phyloP scores from a whole-genome alignment of 2,797 vertebrate species.

The Naso thynnoides region DNA sequence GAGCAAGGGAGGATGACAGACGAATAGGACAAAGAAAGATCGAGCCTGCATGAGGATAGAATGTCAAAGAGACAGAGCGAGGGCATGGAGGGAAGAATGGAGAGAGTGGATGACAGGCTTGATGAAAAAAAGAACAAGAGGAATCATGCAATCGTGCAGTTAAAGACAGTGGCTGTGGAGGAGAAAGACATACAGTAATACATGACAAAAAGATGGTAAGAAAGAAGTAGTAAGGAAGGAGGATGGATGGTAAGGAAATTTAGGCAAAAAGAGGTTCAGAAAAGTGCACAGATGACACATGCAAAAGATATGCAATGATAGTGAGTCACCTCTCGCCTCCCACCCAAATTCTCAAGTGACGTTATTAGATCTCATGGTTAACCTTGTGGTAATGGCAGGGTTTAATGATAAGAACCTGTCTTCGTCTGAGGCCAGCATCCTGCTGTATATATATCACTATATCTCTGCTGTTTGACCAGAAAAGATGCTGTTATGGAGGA shows the following conservation, averaged over 20 bases:
- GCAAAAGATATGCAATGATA: constrained; percentile 1
- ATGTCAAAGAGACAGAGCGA: constrained; percentile 54
- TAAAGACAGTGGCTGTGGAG: constrained; percentile 36
- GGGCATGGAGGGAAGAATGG: constrained; percentile 20
- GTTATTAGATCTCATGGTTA: constrained; percentile 33
- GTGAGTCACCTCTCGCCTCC: constrained; percentile 25
- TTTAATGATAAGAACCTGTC: constrained; percentile 3
- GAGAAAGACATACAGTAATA: constrained; percentile 23
- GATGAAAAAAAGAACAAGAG: constrained; percentile 52
- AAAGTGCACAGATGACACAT: constrained; percentile 1
- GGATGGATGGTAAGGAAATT: not conserved
- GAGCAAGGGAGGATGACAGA: constrained; percentile 57
- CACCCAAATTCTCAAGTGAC: constrained; percentile 12
- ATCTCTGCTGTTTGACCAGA: constrained; percentile 16
- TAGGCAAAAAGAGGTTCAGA: not conserved
- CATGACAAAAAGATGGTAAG: not conserved
- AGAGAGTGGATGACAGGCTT: constrained; percentile 29
- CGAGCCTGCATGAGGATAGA: constrained; percentile 40
- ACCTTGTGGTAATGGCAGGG: constrained; percentile 13
- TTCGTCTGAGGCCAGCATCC: constrained; percentile 1
- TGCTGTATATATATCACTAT: not conserved
- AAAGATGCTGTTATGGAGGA: constrained; percentile 14
- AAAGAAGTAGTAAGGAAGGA: not conserved
- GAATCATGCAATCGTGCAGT: constrained; percentile 30
- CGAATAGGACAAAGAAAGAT: constrained; percentile 41